Evolutionary conservation across 1,140 invertebrate genomes (phyloP).

Genomic region (Lepidurus couesii): DNA sequence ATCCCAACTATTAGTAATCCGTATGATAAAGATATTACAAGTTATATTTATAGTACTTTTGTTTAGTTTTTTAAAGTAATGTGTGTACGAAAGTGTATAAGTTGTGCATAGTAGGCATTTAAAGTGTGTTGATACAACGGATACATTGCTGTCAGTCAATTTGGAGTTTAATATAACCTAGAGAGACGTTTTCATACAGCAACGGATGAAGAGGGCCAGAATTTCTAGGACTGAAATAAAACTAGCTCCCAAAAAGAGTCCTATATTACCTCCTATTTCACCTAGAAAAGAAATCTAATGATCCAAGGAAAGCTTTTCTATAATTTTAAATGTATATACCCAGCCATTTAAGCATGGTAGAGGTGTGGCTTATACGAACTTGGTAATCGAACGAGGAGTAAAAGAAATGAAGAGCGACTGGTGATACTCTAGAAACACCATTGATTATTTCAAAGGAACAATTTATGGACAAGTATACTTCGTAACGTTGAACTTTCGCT

Average conservation of each 20-base stretch:
- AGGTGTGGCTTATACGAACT: background rate
- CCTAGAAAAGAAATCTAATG: background rate
- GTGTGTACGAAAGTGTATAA: too few relatives aligned
- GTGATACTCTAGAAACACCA: too few relatives aligned
- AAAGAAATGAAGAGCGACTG: background rate
- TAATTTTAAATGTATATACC: background rate
- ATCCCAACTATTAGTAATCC: too few relatives aligned
- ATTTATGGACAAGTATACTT: too few relatives aligned
- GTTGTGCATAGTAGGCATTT: too few relatives aligned
- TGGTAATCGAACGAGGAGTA: background rate
- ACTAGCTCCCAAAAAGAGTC: conserved; percentile 25
- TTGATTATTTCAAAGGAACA: too few relatives aligned
- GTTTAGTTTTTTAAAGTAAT: too few relatives aligned
- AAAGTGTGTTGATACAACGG: too few relatives aligned
- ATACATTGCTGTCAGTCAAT: too few relatives aligned
- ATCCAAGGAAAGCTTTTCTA: background rate
- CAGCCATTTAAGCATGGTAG: background rate
- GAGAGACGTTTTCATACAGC: background rate
- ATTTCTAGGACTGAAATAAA: conserved; percentile 23
- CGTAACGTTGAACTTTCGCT: background rate
- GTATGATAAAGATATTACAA: too few relatives aligned
- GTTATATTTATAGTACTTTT: too few relatives aligned
- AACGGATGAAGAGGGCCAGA: background rate
- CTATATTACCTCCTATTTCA: conserved; percentile 29
- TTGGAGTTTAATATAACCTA: too few relatives aligned